A percentile compares a stretch with the other conserved stretches of the same genome.
These are phyloP conservation scores for Hypothenemus hampei DNA, from an alignment of 1,140 invertebrate species.

Conservation along the genomic window DNA sequence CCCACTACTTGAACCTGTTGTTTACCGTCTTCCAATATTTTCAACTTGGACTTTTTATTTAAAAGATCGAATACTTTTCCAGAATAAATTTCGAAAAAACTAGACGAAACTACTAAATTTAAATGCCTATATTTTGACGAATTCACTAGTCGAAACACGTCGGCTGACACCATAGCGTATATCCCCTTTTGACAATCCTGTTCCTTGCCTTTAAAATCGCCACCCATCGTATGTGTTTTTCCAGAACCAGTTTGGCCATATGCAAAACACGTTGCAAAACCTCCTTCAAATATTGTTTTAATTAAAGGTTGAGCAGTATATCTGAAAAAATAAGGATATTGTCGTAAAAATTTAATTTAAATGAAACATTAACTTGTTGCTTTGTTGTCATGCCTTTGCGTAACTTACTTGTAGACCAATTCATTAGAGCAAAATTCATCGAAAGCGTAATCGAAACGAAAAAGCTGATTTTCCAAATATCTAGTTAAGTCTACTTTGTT, in stretches of 20 bases:
- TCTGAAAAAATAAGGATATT: constrained; percentile 43
- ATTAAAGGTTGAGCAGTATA: constrained; percentile 82
- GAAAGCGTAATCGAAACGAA: constrained; percentile 81
- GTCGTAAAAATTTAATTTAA: background rate
- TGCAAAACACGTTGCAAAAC: constrained; percentile 88
- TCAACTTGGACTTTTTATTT: constrained; percentile 88
- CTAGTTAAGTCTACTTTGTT: constrained; percentile 80
- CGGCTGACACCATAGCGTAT: constrained; percentile 59
- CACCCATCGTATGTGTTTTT: constrained; percentile 82
- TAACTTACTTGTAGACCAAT: constrained; percentile 67
- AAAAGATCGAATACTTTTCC: constrained; percentile 93
- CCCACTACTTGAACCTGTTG: constrained; percentile 78
- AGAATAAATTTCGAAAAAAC: constrained; percentile 89
- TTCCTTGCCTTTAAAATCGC: constrained; percentile 68
- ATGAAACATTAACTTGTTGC: too few relatives aligned
- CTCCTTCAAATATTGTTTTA: constrained; percentile 81
- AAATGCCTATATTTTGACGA: constrained; percentile 52
- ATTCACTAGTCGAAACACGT: constrained; percentile 53
- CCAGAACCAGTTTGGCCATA: constrained; percentile 87
- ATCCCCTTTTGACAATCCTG: constrained; percentile 70
- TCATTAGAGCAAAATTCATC: constrained; percentile 74
- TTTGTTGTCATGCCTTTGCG: too few relatives aligned
- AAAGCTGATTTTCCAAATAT: constrained; percentile 78
- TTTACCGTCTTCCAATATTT: constrained; percentile 81
- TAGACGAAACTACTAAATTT: constrained; percentile 68